phyloP scores from a whole-genome alignment of 1,140 invertebrate species.

The Drosophila melanica region DNA sequence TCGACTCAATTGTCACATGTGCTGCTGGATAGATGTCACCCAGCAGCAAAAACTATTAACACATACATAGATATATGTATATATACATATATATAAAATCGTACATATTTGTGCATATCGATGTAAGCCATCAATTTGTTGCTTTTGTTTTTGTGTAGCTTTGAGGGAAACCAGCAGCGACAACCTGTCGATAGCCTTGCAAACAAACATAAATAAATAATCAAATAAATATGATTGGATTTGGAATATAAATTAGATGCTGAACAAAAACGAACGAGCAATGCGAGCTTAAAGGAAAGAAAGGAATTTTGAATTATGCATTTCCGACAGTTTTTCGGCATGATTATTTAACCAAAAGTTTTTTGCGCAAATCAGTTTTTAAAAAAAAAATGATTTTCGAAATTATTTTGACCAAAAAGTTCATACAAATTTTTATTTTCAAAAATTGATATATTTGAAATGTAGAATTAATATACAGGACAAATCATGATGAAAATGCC shows the following conservation, averaged over 20 bases:
- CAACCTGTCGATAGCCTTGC: constrained; percentile 8
- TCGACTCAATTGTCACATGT: constrained; percentile 24
- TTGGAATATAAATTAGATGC: too few species aligned
- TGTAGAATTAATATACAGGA: too few species aligned
- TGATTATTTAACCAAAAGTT: too few species aligned
- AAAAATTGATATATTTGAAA: too few species aligned
- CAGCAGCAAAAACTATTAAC: constrained; percentile 38
- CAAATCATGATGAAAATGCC: neutral
- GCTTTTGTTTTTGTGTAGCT: constrained; percentile 8
- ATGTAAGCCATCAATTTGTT: constrained; percentile 27
- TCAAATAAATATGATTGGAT: neutral
- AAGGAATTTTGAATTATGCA: too few species aligned
- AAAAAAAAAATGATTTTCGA: too few species aligned
- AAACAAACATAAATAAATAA: neutral
- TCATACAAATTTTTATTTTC: too few species aligned
- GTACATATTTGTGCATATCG: constrained; percentile 5
- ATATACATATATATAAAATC: neutral
- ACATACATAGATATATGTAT: constrained; percentile 5
- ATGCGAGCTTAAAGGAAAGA: too few species aligned
- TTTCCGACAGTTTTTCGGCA: too few species aligned
- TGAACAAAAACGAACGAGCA: too few species aligned
- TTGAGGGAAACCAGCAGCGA: neutral
- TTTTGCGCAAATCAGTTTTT: too few species aligned
- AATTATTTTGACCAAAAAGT: too few species aligned
- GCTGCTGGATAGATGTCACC: constrained; percentile 8